Conservation (phyloP, 1,140 invertebrate species). For the Arion vulgaris region DNA sequence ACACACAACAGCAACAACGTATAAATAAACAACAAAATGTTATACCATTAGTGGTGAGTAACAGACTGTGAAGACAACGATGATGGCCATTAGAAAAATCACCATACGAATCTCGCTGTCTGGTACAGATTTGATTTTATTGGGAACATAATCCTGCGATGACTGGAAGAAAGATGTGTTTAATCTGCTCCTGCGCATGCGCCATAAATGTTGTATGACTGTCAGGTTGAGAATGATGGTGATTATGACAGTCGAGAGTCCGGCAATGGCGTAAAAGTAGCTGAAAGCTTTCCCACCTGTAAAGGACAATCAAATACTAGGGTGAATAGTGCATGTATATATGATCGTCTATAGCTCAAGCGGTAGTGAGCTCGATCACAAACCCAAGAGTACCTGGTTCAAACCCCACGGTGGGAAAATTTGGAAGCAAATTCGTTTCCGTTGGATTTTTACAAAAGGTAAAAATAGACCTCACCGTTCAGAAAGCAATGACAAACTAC, state of each 20-base stretch:
- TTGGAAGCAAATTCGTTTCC: no score
- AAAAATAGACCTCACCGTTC: no score
- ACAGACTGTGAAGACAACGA: constrained; percentile 70
- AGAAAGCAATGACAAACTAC: no score
- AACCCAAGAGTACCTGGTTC: no score
- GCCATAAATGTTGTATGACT: constrained; percentile 60
- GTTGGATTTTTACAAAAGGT: no score
- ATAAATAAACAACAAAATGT: no score
- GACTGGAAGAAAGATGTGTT: not conserved
- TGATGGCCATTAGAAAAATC: constrained; percentile 69
- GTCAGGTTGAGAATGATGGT: constrained; percentile 65
- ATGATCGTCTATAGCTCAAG: no score
- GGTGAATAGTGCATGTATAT: no score
- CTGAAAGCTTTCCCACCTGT: constrained; percentile 52
- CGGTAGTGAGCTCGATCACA: no score
- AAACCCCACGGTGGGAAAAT: no score
- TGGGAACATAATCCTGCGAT: constrained; percentile 39
- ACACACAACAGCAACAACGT: not conserved
- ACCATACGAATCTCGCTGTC: constrained; percentile 71
- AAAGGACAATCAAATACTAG: not conserved
- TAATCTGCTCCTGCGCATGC: constrained; percentile 53
- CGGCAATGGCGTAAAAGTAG: constrained; percentile 63
- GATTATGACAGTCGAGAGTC: constrained; percentile 58
- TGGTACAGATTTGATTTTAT: constrained; percentile 19
- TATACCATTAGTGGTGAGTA: constrained; percentile 72